A percentile compares a stretch with the other conserved stretches of the same genome.
These are phyloP conservation scores for Sardina pilchardus DNA, from an alignment of 2,113 vertebrate species.

Conservation along the genomic window DNA sequence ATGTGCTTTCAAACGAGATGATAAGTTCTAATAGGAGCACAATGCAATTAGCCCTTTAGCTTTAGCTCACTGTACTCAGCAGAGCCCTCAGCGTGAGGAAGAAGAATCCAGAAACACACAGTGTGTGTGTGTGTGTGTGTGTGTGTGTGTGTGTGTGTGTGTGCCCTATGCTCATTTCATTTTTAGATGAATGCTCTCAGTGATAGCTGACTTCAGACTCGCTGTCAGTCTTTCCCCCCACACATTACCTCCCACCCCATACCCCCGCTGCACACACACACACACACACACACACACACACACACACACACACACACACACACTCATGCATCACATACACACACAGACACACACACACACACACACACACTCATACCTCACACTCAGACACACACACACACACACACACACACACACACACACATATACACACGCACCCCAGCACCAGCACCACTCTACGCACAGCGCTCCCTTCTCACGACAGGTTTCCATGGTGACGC, in stretches of 20 bases:
- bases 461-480: slow-evolving; percentile 36
- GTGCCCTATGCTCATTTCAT: not conserved
- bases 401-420: not conserved
- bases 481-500: slow-evolving; percentile 54
- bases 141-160: not conserved
- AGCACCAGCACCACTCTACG: slow-evolving; percentile 8
- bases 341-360: not conserved
- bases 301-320: not conserved
- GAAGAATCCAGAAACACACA: not conserved
- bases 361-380: not conserved
- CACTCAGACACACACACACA: not conserved
- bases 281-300: not conserved
- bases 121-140: not conserved
- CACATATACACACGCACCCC: not conserved
- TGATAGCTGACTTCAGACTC: not conserved
- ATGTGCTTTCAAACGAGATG: not conserved
- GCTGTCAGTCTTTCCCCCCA: not conserved
- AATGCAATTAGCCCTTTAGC: not conserved
- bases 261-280: not conserved
- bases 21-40: not conserved
- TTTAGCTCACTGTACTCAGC: not conserved
- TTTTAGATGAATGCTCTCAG: not conserved
- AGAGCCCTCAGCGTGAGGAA: not conserved
- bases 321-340: not conserved
- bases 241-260: not conserved